Evolutionary conservation across 1,140 invertebrate species (phyloP), one percentile per base, ranked within the genome.

Genomic region (Drosophila rufa): DNA sequence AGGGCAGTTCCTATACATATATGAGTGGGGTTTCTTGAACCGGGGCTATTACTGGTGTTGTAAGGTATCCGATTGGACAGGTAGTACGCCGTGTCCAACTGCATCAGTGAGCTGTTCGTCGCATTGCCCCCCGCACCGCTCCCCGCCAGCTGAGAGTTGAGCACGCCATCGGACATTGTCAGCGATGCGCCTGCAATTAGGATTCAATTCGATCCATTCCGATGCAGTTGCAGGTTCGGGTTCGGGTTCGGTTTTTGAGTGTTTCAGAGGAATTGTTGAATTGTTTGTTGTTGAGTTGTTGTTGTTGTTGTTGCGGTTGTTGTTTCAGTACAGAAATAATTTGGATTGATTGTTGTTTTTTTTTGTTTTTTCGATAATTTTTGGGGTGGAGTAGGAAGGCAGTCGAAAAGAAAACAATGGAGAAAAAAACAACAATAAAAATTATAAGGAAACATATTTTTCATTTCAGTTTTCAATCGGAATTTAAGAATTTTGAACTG

Each of bases 61-160:
- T 91, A 92, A 36, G 84, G 19, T 78, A 91, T 91, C 91, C 91
- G 92, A 92, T 82, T 92, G 87, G 85, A 62, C 80, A 92, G 42
- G 89, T 76, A 92, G 84, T 82, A 92, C 73, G 66, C 57, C 68
- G 84, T 56, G 8, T 92, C 91, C 86, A 92, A 80, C 51, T 87
- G 85, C 60, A 92, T 75, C 71, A 91, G 61, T 75, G 91, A 64
- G 78, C 82, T 92, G 68, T 84, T 74, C 50, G 85, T 50, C 76
- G 66, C 53, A 60, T 87, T 87, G 73, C 71, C 80, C 60, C 84
- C 79, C 48, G 76, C 74, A 61, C 69, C 84, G 77, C 70, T 79
- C 65, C 66, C 75, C 51, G 73, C 55, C 78, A 86, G 78, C 53
- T 82, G 76, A 25, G 89, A 59, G 46, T 70, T 69, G 65, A 90